Evolutionary conservation across 2,888 invertebrate genomes (phyloP).

Genomic region (Arenicola marina): DNA sequence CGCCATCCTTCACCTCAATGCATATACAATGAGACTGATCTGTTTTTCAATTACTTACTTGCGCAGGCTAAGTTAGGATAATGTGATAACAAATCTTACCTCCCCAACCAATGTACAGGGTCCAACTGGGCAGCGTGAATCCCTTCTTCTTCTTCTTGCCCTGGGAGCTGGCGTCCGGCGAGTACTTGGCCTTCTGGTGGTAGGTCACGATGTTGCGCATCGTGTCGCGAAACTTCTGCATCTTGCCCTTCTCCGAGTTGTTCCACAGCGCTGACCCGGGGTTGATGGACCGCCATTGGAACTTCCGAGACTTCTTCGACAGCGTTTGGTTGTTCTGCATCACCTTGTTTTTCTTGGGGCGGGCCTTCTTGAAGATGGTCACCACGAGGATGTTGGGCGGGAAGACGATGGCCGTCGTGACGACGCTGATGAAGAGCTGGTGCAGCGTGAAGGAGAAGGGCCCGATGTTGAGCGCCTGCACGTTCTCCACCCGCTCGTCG

Average conservation of each 20-base stretch:
- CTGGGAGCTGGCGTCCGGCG: constrained; percentile 23
- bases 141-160: constrained; percentile 56
- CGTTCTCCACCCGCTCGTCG: constrained; percentile 33
- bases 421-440: constrained; percentile 58
- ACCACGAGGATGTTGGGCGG: constrained; percentile 56
- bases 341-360: constrained; percentile 50
- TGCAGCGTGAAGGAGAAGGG: constrained; percentile 62
- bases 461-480: constrained; percentile 48
- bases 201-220: constrained; percentile 43
- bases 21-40: too few species aligned
- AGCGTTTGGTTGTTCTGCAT: constrained; percentile 46
- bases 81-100: too few species aligned
- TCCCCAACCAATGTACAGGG: constrained; percentile 57
- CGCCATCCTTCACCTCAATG: too few species aligned
- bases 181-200: constrained; percentile 42
- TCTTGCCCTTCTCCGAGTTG: constrained; percentile 27
- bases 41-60: too few species aligned
- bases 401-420: constrained; percentile 57
- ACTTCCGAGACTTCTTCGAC: constrained; percentile 46
- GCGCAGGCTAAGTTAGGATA: too few species aligned
- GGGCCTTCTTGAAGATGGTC: constrained; percentile 52
- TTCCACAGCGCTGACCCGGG: constrained; percentile 32
- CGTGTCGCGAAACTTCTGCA: constrained; percentile 50
- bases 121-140: constrained; percentile 56
- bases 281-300: constrained; percentile 50